phyloP scores from a whole-genome alignment of 35 echinoderm and acorn worm genomes.

The Ptychodera flava region DNA sequence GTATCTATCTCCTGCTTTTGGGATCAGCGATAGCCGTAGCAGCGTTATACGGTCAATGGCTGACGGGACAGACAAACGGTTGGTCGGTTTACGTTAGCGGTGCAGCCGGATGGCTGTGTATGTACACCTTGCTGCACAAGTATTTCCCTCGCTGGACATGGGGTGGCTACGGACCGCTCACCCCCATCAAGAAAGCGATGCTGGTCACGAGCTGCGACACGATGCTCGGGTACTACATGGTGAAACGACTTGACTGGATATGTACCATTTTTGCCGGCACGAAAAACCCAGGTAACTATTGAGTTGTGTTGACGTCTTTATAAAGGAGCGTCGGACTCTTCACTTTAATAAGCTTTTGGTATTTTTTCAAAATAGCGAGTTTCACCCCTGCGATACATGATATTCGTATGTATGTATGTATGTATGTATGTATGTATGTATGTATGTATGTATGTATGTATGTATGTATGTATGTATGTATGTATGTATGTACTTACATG shows the following conservation, averaged over 20 bases:
- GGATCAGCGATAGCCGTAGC: no score
- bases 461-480: background rate
- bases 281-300: background rate
- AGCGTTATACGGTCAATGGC: no score
- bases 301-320: background rate
- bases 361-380: no score
- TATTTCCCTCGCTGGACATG: background rate
- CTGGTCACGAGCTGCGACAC: background rate
- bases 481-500: background rate
- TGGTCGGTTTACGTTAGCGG: no score
- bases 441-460: background rate
- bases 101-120: background rate
- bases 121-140: background rate
- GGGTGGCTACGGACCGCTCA: background rate
- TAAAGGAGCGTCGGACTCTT: background rate
- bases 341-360: background rate
- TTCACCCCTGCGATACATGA: no score
- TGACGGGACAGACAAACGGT: no score
- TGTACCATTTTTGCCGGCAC: background rate
- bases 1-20: no score
- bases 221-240: background rate
- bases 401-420: background rate
- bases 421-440: background rate
- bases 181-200: background rate
- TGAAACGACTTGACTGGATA: background rate